Evolutionary conservation across 2,113 vertebrate species (phyloP).

Genomic region (Pipa parva): DNA sequence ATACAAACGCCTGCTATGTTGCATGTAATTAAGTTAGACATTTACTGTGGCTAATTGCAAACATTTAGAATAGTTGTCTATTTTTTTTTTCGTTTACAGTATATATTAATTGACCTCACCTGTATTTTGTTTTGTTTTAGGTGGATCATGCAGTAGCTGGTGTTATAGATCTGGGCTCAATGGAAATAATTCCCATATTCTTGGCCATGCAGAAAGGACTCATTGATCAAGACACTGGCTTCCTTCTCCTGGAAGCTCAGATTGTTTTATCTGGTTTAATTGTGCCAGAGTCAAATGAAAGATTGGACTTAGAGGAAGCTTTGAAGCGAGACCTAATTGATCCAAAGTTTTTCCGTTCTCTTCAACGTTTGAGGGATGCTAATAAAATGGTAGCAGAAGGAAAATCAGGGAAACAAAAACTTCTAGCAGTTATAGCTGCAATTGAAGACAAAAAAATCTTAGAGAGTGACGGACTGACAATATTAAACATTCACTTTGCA

Average conservation of each 20-base stretch:
- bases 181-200: slow-evolving; percentile 89
- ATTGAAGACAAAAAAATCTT: slow-evolving; percentile 70
- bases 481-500: slow-evolving; percentile 74
- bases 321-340: slow-evolving; percentile 72
- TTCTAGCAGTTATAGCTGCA: slow-evolving; percentile 64
- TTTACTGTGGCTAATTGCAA: neutral
- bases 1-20: slow-evolving; percentile 16
- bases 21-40: neutral
- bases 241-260: slow-evolving; percentile 80
- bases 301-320: slow-evolving; percentile 71
- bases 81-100: neutral
- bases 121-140: slow-evolving; percentile 60
- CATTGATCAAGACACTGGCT: slow-evolving; percentile 89
- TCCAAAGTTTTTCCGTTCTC: slow-evolving; percentile 53
- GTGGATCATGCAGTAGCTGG: slow-evolving; percentile 73
- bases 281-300: slow-evolving; percentile 68
- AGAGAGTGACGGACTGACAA: slow-evolving; percentile 73
- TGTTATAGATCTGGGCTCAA: slow-evolving; percentile 89
- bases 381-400: slow-evolving; percentile 54
- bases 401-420: slow-evolving; percentile 43
- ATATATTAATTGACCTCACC: slow-evolving; percentile 10
- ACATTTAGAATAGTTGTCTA: neutral
- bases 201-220: slow-evolving; percentile 85
- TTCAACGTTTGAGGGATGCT: slow-evolving; percentile 69
- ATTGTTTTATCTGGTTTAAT: slow-evolving; percentile 77